A percentile compares a stretch with the other conserved stretches of the same genome.
Conservation (phyloP, 2,888 invertebrate genomes). For the Amphipoea lucens region DNA sequence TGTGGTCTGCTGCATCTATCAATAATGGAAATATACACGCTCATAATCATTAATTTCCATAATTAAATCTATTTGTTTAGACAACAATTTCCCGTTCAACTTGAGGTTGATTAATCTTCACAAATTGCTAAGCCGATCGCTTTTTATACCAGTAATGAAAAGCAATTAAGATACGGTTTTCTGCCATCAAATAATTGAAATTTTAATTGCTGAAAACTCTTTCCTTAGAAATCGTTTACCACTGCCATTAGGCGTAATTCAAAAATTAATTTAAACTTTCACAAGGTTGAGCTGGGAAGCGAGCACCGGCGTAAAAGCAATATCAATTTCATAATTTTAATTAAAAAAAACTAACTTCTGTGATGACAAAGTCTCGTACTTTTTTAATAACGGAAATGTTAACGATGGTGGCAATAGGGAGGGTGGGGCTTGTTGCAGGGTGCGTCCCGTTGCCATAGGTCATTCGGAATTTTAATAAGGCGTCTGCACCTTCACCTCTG, state of each 20-base stretch:
- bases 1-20: conserved; percentile 43
- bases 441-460: conserved; percentile 66
- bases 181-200: conserved; percentile 85
- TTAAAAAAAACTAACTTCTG: conserved; percentile 90
- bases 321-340: conserved; percentile 91
- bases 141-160: conserved; percentile 79
- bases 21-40: conserved; percentile 46
- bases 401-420: conserved; percentile 79
- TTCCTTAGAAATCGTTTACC: conserved; percentile 88
- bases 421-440: conserved; percentile 66
- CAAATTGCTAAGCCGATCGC: conserved; percentile 72
- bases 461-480: conserved; percentile 75
- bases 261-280: conserved; percentile 91
- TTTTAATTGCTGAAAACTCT: conserved; percentile 88
- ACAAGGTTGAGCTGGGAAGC: conserved; percentile 87
- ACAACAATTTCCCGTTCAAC: conserved; percentile 64
- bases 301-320: conserved; percentile 87
- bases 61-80: conserved; percentile 62
- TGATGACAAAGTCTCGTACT: conserved; percentile 90
- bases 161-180: conserved; percentile 84
- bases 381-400: conserved; percentile 90
- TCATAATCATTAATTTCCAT: conserved; percentile 46
- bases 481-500: conserved; percentile 63
- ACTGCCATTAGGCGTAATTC: conserved; percentile 89
- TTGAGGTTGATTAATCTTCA: conserved; percentile 65